Evolutionary conservation across 2,797 vertebrate species (phyloP).

Genomic region (Coregonus ussuriensis): DNA sequence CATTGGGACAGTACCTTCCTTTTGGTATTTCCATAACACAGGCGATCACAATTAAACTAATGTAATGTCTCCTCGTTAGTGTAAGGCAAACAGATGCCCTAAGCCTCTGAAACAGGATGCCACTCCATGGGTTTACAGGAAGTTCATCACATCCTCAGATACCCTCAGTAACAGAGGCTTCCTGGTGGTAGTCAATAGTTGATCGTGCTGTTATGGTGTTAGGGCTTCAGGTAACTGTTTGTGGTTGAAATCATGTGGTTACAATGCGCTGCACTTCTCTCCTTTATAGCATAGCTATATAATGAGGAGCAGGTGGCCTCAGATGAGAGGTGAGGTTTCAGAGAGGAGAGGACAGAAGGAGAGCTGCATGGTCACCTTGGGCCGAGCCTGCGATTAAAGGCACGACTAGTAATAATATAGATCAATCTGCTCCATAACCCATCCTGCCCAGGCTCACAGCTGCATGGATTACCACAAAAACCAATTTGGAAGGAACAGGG

Average conservation of each 20-base stretch:
- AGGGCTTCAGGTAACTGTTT: not conserved
- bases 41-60: conserved; percentile 72
- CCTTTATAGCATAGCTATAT: not conserved
- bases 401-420: conserved; percentile 45
- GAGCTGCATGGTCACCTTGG: not conserved
- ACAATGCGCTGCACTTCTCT: not conserved
- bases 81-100: conserved; percentile 48
- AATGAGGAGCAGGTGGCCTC: not conserved
- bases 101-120: conserved; percentile 17
- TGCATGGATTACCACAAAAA: conserved; percentile 48
- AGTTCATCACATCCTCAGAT: conserved; percentile 62
- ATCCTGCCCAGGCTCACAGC: conserved; percentile 27
- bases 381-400: not conserved
- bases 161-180: conserved; percentile 21
- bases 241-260: too few species aligned
- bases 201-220: not conserved
- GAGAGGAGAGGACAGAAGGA: not conserved
- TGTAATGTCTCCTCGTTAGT: conserved; percentile 69
- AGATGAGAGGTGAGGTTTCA: not conserved
- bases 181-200: not conserved
- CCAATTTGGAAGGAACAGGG: conserved; percentile 37
- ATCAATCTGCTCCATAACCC: conserved; percentile 43
- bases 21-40: conserved; percentile 63
- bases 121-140: conserved; percentile 52
- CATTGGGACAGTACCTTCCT: conserved; percentile 61